These are phyloP conservation scores for Melanocharis versteri DNA, from an alignment of 2,113 vertebrate genomes.

Conservation along the genomic window DNA sequence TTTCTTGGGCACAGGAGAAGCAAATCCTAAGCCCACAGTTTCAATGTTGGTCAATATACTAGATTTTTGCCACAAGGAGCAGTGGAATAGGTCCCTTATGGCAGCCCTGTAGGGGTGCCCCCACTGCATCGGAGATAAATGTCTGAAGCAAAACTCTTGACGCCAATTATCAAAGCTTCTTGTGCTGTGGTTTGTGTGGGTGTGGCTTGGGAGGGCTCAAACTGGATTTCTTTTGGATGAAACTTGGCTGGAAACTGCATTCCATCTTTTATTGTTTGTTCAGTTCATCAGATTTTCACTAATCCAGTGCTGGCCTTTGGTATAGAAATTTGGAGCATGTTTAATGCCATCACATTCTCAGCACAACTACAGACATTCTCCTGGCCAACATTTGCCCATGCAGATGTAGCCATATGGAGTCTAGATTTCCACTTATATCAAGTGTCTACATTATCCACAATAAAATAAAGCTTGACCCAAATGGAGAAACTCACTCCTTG, in stretches of 20 bases:
- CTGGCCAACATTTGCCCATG: not conserved
- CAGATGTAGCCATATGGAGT: not conserved
- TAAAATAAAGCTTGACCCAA: not conserved
- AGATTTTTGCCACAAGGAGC: not conserved
- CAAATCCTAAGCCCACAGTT: not conserved
- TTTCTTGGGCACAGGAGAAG: not conserved
- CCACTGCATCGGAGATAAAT: not conserved
- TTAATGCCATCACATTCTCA: not conserved
- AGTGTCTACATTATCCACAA: not conserved
- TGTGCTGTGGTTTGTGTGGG: not conserved
- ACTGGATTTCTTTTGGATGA: not conserved
- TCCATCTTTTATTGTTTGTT: not conserved
- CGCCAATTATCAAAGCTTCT: not conserved
- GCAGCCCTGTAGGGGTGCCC: not conserved
- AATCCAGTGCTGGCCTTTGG: not conserved
- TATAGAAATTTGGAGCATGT: not conserved
- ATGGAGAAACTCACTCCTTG: not conserved
- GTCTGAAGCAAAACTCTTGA: not conserved
- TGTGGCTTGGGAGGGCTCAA: not conserved
- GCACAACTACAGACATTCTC: not conserved
- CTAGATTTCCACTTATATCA: not conserved
- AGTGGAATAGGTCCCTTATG: not conserved
- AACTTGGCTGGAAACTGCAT: not conserved
- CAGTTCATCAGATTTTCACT: not conserved
- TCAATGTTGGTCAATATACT: not conserved